Percentiles rank a stretch among this genome's conserved stretches.
Conservation (phyloP, 2,797 vertebrate species). For the Fringilla coelebs region DNA sequence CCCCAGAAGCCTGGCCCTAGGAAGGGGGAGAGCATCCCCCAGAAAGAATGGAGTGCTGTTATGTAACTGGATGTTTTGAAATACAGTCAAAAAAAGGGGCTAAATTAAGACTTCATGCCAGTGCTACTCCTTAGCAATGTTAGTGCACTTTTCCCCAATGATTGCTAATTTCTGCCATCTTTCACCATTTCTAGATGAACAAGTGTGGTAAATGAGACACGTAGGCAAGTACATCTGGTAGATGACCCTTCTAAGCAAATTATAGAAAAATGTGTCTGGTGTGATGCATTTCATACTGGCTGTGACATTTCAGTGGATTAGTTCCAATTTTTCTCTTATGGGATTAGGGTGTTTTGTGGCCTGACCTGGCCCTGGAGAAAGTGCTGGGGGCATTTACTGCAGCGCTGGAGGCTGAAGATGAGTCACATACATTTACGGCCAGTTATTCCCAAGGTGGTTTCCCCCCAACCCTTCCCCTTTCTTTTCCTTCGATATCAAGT, state of each 20-base stretch:
- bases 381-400: not conserved
- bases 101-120: not conserved
- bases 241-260: not conserved
- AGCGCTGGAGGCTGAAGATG: not conserved
- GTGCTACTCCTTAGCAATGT: not conserved
- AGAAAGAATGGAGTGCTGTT: not conserved
- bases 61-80: not conserved
- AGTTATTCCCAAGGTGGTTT: not conserved
- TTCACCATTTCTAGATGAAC: not conserved
- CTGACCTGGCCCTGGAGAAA: not conserved
- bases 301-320: not conserved
- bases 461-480: no score
- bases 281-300: not conserved
- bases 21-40: not conserved
- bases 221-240: not conserved
- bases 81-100: not conserved
- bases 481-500: not conserved
- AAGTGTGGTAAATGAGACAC: not conserved
- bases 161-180: not conserved
- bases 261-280: not conserved
- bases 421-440: not conserved
- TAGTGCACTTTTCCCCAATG: fast-evolving
- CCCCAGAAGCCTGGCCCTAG: not conserved
- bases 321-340: not conserved
- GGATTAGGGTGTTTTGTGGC: not conserved